A percentile compares a stretch with the other conserved stretches of the same genome.
These are phyloP conservation scores for Xerus rutilus DNA, from an alignment of 2,797 vertebrate species.

Conservation along the genomic window DNA sequence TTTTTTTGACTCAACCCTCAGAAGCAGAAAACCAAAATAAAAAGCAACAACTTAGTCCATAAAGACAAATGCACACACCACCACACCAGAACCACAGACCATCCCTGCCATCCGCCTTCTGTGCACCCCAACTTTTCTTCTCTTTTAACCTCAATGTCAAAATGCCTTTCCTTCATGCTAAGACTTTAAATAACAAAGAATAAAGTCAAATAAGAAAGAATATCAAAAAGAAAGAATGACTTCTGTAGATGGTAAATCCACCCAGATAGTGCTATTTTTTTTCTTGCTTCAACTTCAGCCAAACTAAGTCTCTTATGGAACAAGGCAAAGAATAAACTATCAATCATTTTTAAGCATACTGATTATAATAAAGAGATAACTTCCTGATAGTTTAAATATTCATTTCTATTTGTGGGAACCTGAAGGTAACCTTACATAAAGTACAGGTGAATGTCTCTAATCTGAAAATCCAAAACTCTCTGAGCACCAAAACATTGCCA, in stretches of 20 bases:
- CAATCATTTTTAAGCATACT: background rate
- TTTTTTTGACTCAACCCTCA: background rate
- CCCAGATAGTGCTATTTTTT: background rate
- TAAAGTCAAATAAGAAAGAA: background rate
- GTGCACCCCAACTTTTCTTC: background rate
- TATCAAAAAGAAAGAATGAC: constrained; percentile 10
- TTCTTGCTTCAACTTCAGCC: background rate
- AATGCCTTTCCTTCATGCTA: background rate
- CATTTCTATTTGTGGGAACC: background rate
- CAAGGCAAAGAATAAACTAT: background rate
- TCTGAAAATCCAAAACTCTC: background rate
- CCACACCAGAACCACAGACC: fast-evolving
- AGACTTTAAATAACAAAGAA: background rate
- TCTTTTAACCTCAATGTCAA: background rate
- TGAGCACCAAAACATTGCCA: background rate
- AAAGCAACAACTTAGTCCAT: too few species aligned
- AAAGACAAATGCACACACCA: background rate
- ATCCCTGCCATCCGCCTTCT: background rate
- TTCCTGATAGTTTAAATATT: background rate
- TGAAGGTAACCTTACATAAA: background rate
- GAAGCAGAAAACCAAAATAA: background rate
- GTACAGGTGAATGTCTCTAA: background rate
- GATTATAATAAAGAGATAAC: background rate
- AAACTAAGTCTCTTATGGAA: background rate
- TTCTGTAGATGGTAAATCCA: background rate